Evolutionary conservation across 2,797 vertebrate species (phyloP), one percentile per base, ranked within the genome.

Genomic region (Zenarchopterus dispar): DNA sequence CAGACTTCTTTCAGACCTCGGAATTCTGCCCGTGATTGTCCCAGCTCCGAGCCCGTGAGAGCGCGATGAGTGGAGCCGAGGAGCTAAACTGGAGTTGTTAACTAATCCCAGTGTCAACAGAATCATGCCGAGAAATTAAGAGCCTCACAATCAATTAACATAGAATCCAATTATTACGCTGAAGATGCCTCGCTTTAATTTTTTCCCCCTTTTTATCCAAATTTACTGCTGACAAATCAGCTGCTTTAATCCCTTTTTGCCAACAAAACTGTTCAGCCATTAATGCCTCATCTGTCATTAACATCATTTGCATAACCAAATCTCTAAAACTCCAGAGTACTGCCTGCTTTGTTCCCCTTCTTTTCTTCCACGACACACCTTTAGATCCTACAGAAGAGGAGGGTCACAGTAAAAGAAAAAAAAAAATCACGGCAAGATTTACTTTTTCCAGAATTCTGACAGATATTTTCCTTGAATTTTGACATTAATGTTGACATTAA

Each of bases 51-150:
- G 93, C 94, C 94, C 95, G 79, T 48, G 59, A 55, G 54, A 54
- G 43, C 78, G 76, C 91, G 60, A 65, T 50, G 56, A 56, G 79
- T 90, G 81, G 85, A 86, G 79, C 86, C 84, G 89, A 76, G 81
- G 84, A 92, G 75, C 76, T 82, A 82, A 76, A 81, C 80, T 93
- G 78, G 79, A 92, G 86, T 90, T 92, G 93, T 90, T 88, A 90
- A 93, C 94, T 92, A 93, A 95, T 94, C 91, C 91, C 82, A 92
- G 90, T 88, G 86, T 94, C 92, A 95, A 94, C 84, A 93, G 84
- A 82, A 84, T 73, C 46, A 1, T 0, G 0, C 78, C 86, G 85
- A 89, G 90, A 94, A 95, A 94, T 94, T 89, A 93, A 93, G 90
- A 92, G 85, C 67, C 82, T 87, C 76, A 49, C 84, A 91, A 92